A percentile compares a stretch with the other conserved stretches of the same genome.
phyloP scores from a whole-genome alignment of 2,113 vertebrate species.

The Cynocephalus volans region DNA sequence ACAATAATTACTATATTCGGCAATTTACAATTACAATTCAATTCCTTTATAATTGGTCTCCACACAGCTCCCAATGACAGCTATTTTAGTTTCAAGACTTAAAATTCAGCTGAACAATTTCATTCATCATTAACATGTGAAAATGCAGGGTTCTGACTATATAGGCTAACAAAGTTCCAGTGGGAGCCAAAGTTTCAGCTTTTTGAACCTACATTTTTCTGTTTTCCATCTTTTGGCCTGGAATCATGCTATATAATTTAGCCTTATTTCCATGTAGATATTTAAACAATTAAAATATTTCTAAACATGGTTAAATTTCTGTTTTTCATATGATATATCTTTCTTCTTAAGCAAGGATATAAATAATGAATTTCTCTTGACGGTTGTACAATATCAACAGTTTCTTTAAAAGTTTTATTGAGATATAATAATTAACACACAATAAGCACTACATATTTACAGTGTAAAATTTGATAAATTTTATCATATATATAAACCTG shows the following conservation, averaged over 20 bases:
- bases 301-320: neutral
- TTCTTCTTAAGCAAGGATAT: neutral
- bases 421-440: constrained; percentile 9
- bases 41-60: constrained; percentile 74
- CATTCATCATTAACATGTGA: constrained; percentile 45
- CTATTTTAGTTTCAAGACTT: constrained; percentile 69
- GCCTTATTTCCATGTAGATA: neutral
- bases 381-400: neutral
- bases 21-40: constrained; percentile 73
- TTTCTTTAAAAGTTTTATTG: neutral
- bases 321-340: neutral
- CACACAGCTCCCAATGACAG: constrained; percentile 48
- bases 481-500: neutral
- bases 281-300: constrained; percentile 54
- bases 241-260: neutral
- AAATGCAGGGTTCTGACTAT: neutral
- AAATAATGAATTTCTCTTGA: constrained; percentile 55
- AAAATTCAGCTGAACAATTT: constrained; percentile 67
- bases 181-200: neutral
- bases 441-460: neutral
- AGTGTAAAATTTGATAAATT: neutral
- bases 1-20: constrained; percentile 76
- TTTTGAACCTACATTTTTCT: constrained; percentile 4
- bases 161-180: neutral
- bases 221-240: neutral